Base-by-base conservation (phyloP, 2,888 invertebrate genomes). In the Dryadula phaetusa region DNA sequence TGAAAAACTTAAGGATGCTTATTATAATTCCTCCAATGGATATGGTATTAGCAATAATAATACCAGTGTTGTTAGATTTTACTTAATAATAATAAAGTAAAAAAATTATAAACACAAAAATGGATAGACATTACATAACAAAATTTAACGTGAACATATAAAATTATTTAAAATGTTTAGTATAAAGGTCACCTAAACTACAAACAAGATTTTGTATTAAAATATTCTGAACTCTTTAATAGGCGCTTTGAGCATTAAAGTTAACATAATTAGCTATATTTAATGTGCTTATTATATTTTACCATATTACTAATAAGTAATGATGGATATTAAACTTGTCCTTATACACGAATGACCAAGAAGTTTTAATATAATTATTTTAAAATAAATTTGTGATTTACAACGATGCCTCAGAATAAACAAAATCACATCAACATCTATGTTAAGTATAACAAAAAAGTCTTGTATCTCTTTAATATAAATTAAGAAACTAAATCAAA, bases 11-110 rank as follows among this genome's bases (percentile, higher is more conserved):
- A 16, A 37, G 42, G 47, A 42, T 28, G 8, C 32, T 28, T 20
- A 42, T 12, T 32, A 22, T 25, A n/a, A 47, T 22, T 37, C 49
- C 62, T 16, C 18, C 49, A 62, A 62, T 46, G 62, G 34, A 62
- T 37, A 14, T 14, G 6, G 32, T 20, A 18, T 16, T 44, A n/a
- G 7, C 22, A 10, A 8, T 28, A 12, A 40, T 32, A 46, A 12
- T 10, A 10, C 4, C 4, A 18, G 6, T 28, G 6, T 46, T 32
- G 6, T 28, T 44, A 6, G 10, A 4, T 16, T 18, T 46, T 6
- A 32, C 14, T 16, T 46, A 28, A 60, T 60, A 32, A 44, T 60
- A 60, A 46, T 18, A 7, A 25, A 6, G 10, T 22, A 0, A 40
- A 53, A n/a, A 53, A 32, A 40, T 34, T 54, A 40, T 37, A 25